Base-by-base conservation (phyloP, 2,888 invertebrate genomes). In the Leucoma salicis region DNA sequence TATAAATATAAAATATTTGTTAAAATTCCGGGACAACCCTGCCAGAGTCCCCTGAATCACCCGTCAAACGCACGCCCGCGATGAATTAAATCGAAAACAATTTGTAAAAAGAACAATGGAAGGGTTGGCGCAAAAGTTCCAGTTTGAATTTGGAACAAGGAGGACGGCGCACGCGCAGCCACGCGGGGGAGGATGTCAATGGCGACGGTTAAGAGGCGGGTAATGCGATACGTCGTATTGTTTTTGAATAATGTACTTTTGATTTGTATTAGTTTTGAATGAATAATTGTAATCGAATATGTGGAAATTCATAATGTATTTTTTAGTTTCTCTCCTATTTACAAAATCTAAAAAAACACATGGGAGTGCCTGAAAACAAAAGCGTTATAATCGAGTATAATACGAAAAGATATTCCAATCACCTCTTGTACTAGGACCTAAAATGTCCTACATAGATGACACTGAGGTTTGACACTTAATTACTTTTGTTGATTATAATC, bases 31-130 rank as follows among this genome's bases (percentile, higher is more conserved):
- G 8, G 39, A 18, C 63, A 61, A 8, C 60, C 63, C 60, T 61
- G 45, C 16, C 43, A 14, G 18, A 41, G 48, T 51, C 35, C 63
- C 57, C 45, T 51, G 57, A 63, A 62, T 55, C 62, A 63, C 64
- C 65, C 63, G 63, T 63, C 63, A 63, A 59, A 63, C 46, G 57
- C 63, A 63, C 63, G 63, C 64, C 40, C 44, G 38, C 63, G 57
- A 61, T 61, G 60, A 61, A 63, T 63, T 63, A 62, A 63, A 63
- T 58, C 59, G 59, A 64, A 64, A 63, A 64, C 62, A 63, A 64
- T 61, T 61, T 63, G 54, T 57, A 65, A 63, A 63, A 65, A 63
- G 63, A 63, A 63, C 63, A 63, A 65, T 63, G 38, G 53, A 53
- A 54, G 63, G 65, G 63, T 63, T 58, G 47, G 62, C 53, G 58